A percentile compares a stretch with the other conserved stretches of the same genome.
These are phyloP conservation scores for Parnassius smintheus DNA, from an alignment of 2,888 invertebrate genomes.

Conservation along the genomic window DNA sequence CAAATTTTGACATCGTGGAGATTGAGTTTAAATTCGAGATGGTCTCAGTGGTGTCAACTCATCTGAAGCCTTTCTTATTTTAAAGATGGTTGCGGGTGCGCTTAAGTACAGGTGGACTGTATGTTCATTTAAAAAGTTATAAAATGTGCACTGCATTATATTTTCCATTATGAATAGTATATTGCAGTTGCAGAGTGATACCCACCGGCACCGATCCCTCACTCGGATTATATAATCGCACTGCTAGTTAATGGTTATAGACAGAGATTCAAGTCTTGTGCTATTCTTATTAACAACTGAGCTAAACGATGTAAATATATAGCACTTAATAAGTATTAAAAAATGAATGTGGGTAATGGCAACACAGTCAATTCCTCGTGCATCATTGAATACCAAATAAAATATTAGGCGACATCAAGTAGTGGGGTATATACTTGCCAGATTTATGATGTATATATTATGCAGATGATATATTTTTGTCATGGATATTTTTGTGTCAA, in stretches of 20 bases:
- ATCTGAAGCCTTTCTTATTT: too few relatives aligned
- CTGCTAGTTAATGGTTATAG: not conserved
- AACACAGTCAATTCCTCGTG: conserved; percentile 70
- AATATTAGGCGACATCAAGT: conserved; percentile 36
- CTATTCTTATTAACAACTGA: conserved; percentile 62
- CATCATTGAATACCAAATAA: conserved; percentile 53
- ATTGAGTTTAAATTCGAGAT: too few relatives aligned
- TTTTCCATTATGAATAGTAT: too few relatives aligned
- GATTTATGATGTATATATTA: conserved; percentile 47
- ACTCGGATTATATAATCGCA: too few relatives aligned
- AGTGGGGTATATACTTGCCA: conserved; percentile 60
- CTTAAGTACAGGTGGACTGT: too few relatives aligned
- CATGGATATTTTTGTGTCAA: conserved; percentile 65
- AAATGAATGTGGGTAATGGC: conserved; percentile 46
- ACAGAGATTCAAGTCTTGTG: conserved; percentile 39
- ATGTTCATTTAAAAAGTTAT: too few relatives aligned
- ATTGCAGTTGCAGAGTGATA: too few relatives aligned
- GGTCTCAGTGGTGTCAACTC: too few relatives aligned
- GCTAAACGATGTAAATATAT: conserved; percentile 50
- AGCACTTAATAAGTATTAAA: conserved; percentile 33
- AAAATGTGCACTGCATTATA: too few relatives aligned
- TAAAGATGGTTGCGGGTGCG: too few relatives aligned
- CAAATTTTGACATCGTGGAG: too few relatives aligned
- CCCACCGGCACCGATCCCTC: too few relatives aligned
- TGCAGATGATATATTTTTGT: conserved; percentile 61